These are phyloP conservation scores for Automeris io DNA, from an alignment of 2,888 invertebrate genomes.

Conservation along the genomic window DNA sequence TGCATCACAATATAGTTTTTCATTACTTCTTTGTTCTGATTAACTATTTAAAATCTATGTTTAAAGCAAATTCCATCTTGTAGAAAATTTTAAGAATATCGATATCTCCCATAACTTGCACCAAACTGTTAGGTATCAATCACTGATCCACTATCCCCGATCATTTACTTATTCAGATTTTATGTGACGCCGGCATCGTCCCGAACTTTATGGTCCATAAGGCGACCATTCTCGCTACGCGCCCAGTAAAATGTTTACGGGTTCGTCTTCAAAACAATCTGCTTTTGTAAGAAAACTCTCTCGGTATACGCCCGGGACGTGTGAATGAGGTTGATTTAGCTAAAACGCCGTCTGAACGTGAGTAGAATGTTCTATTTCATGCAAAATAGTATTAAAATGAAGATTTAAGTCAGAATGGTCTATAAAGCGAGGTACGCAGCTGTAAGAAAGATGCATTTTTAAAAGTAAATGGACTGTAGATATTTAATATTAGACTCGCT, in stretches of 20 bases:
- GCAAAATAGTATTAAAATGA: not conserved
- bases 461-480: too few relatives aligned
- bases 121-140: slow-evolving; percentile 43
- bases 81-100: too few relatives aligned
- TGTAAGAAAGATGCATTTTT: too few relatives aligned
- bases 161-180: slow-evolving; percentile 62
- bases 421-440: too few relatives aligned
- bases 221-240: slow-evolving; percentile 28
- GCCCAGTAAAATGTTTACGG: slow-evolving; percentile 8
- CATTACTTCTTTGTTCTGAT: too few relatives aligned
- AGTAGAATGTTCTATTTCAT: not conserved
- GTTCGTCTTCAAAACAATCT: slow-evolving; percentile 5
- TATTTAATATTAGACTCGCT: too few relatives aligned
- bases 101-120: slow-evolving; percentile 16
- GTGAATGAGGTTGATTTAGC: not conserved
- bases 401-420: too few relatives aligned
- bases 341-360: not conserved
- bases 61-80: too few relatives aligned
- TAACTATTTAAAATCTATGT: too few relatives aligned
- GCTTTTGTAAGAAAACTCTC: slow-evolving; percentile 4
- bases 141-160: slow-evolving; percentile 50
- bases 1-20: too few relatives aligned
- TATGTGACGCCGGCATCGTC: slow-evolving; percentile 37
- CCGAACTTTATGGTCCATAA: slow-evolving; percentile 44
- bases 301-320: not conserved